Conservation (phyloP, 1,140 invertebrate genomes). For the Cydia strobilella region DNA sequence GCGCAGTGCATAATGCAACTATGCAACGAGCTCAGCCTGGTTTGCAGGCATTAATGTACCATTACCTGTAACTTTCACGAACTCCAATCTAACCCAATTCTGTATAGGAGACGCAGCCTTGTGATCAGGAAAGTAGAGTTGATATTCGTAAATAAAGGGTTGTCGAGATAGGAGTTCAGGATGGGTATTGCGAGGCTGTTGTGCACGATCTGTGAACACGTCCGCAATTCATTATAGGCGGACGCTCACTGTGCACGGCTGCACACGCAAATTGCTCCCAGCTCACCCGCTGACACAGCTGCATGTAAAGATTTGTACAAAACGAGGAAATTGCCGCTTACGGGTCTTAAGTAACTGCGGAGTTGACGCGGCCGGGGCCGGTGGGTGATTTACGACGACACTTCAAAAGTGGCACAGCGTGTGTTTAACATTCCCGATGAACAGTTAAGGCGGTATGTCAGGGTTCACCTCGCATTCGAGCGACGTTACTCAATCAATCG, state of each 20-base stretch:
- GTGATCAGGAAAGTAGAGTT: neutral
- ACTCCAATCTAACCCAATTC: neutral
- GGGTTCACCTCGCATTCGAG: neutral
- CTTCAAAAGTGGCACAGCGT: constrained; percentile 33
- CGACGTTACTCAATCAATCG: constrained; percentile 4
- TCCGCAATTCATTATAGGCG: constrained; percentile 58
- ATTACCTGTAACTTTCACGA: constrained; percentile 10
- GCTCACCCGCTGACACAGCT: constrained; percentile 59
- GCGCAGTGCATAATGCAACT: constrained; percentile 36
- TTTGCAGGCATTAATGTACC: constrained; percentile 31
- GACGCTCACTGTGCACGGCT: constrained; percentile 61
- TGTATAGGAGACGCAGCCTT: neutral
- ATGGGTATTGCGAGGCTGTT: constrained; percentile 36
- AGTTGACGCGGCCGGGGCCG: constrained; percentile 42
- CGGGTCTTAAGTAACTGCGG: constrained; percentile 47
- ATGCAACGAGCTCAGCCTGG: constrained; percentile 34
- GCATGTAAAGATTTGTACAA: constrained; percentile 53
- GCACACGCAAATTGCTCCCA: constrained; percentile 66
- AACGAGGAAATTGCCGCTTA: constrained; percentile 51
- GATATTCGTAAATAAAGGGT: neutral
- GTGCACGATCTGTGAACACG: constrained; percentile 44
- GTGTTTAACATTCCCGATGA: constrained; percentile 16
- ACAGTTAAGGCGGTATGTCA: constrained; percentile 9
- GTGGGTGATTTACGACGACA: constrained; percentile 40
- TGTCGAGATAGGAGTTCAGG: neutral